A percentile compares a stretch with the other conserved stretches of the same genome.
phyloP scores from a whole-genome alignment of 2,113 vertebrate species.

The Pseudorhombus dupliciocellatus region DNA sequence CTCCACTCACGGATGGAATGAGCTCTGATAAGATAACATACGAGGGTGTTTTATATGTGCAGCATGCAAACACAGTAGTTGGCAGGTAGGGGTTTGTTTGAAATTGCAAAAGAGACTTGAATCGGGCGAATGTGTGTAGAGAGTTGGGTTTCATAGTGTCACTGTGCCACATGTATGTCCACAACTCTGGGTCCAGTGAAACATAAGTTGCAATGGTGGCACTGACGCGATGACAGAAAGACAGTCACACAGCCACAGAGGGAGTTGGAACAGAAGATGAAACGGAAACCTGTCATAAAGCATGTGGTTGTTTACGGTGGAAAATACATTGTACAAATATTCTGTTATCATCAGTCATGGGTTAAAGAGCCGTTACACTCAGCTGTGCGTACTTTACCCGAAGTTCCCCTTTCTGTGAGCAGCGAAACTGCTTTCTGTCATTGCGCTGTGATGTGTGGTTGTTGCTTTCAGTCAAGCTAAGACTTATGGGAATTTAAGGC shows the following conservation, averaged over 20 bases:
- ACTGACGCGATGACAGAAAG: not conserved
- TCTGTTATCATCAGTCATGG: not conserved
- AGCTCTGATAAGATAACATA: constrained; percentile 27
- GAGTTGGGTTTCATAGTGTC: not conserved
- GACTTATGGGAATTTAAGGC: not conserved
- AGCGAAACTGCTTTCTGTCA: not conserved
- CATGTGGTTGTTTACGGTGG: not conserved
- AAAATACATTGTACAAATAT: not conserved
- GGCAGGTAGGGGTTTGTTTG: not conserved
- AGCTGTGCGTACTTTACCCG: not conserved
- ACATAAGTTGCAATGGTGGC: not conserved
- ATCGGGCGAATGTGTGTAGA: not conserved
- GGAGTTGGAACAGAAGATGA: not conserved
- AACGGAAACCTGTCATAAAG: not conserved
- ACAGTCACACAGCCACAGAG: not conserved
- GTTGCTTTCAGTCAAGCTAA: not conserved
- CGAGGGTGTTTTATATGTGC: not conserved
- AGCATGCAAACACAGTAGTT: constrained; percentile 6
- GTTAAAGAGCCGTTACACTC: not conserved
- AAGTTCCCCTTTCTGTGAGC: constrained; percentile 23
- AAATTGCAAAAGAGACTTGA: not conserved
- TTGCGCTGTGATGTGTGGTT: not conserved
- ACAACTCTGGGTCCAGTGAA: not conserved
- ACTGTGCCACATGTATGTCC: not conserved
- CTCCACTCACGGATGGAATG: not conserved